Evolutionary conservation across 2,888 invertebrate species (phyloP).

Genomic region (Gymnoscelis rufifasciata): DNA sequence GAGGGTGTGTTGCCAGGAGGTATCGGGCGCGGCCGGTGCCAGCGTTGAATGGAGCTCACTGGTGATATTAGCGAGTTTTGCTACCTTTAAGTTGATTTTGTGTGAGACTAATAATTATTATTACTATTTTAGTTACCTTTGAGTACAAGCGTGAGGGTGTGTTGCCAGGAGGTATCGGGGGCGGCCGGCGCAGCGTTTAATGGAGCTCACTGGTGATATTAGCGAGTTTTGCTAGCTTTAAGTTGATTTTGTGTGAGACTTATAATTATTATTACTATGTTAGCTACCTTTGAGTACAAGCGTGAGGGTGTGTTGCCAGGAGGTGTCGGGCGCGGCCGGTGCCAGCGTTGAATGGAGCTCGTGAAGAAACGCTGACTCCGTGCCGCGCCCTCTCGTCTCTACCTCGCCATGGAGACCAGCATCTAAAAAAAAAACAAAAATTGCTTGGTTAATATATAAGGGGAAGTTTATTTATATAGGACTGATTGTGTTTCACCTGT

Average conservation of each 20-base stretch:
- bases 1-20: constrained; percentile 67
- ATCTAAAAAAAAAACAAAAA: constrained; percentile 46
- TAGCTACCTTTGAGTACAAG: constrained; percentile 81
- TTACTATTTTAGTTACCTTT: constrained; percentile 63
- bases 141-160: constrained; percentile 80
- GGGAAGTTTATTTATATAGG: too few species aligned
- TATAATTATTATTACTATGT: background rate
- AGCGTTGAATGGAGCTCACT: background rate
- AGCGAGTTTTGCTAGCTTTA: too few species aligned
- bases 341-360: constrained; percentile 73
- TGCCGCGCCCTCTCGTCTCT: constrained; percentile 74
- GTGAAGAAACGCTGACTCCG: constrained; percentile 68
- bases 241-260: too few species aligned
- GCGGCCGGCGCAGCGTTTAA: background rate
- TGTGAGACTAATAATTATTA: too few species aligned
- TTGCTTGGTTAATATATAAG: background rate
- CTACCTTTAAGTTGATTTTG: too few species aligned
- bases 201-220: too few species aligned
- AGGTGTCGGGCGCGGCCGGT: constrained; percentile 68
- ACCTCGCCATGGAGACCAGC: constrained; percentile 65
- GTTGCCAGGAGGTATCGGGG: constrained; percentile 51
- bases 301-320: constrained; percentile 70
- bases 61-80: too few species aligned
- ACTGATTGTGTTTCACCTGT: too few species aligned
- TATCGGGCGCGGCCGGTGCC: constrained; percentile 28